Evolutionary conservation across 2,113 vertebrate species (phyloP).

Genomic region (Capreolus pygargus): DNA sequence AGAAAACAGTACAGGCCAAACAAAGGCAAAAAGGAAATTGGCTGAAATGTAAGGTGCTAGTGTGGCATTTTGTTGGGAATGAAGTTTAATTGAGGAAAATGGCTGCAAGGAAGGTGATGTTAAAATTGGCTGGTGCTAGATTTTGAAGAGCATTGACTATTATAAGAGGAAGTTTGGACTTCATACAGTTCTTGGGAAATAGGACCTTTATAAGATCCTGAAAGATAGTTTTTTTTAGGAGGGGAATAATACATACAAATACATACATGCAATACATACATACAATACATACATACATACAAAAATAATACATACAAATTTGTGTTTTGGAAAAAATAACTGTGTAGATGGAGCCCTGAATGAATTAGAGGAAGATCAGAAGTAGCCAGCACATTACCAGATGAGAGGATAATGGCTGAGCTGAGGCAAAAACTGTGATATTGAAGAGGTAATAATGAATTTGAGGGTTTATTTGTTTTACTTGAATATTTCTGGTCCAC

Average conservation of each 20-base stretch:
- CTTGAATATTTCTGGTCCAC: neutral
- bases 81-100: neutral
- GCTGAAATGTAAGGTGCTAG: neutral
- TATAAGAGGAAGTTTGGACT: neutral
- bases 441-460: neutral
- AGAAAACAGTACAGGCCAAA: neutral
- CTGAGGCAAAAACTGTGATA: neutral
- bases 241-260: neutral
- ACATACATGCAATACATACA: too few species aligned
- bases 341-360: neutral
- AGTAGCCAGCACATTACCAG: neutral
- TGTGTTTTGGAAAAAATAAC: neutral
- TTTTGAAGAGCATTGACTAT: neutral
- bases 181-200: neutral
- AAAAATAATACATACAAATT: neutral
- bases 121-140: neutral
- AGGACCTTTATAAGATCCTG: neutral
- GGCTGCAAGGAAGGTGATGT: neutral
- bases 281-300: too few species aligned
- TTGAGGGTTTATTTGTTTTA: neutral
- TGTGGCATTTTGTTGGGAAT: neutral
- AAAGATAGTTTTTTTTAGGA: neutral
- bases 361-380: neutral
- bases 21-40: neutral
- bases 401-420: neutral